Conservation (phyloP, 30 jellyfish, hydroid and myxozoan genomes). For the Aurelia sp. region DNA sequence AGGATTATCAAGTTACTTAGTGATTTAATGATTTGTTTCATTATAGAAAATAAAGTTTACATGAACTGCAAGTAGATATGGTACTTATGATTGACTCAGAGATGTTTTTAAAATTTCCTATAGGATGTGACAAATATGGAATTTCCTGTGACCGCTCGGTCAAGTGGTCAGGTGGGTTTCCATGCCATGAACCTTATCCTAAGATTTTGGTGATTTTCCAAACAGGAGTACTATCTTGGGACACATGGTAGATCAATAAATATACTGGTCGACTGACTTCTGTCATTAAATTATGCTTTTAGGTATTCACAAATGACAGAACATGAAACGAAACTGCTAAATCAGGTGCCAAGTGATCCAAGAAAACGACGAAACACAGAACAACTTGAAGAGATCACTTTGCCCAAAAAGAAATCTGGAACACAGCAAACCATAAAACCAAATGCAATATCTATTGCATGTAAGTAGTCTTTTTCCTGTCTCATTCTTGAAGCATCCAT, state of each 20-base stretch:
- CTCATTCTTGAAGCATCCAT: no score
- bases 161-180: no score
- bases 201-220: not conserved
- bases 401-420: constrained; percentile 33
- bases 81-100: no score
- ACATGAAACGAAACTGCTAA: constrained; percentile 70
- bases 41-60: no score
- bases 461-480: not conserved
- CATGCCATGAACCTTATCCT: not conserved
- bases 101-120: no score
- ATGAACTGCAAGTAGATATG: no score
- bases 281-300: not conserved
- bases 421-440: not conserved
- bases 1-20: no score
- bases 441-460: constrained; percentile 4
- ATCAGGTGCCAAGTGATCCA: constrained; percentile 93
- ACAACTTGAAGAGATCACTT: constrained; percentile 17
- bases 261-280: not conserved
- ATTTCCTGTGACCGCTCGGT: no score
- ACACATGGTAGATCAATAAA: not conserved
- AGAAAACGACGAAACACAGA: constrained; percentile 72
- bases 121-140: no score
- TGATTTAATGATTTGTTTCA: no score
- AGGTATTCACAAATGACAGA: constrained; percentile 84
- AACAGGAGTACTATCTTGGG: no score